Base-by-base conservation (phyloP, 2,888 invertebrate species). In the Drosophila mimica region DNA sequence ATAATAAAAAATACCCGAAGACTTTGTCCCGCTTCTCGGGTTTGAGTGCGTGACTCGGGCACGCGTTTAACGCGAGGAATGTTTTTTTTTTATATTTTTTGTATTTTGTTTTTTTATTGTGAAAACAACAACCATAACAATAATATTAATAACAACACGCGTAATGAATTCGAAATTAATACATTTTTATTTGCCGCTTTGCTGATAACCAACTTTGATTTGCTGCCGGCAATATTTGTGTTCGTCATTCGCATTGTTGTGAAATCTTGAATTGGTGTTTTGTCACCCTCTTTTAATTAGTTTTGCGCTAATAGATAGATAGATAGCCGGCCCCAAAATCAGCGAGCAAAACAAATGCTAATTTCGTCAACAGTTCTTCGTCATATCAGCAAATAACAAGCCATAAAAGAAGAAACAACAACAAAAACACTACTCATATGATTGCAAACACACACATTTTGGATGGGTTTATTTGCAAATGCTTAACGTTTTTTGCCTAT, bases 131-230 rank as follows among this genome's bases (percentile, higher is more conserved):
- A 57, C 8, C 53, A 48, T 25, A 56, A 63, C 31, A 59, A 60
- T 48, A 80, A 66, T 30, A 70, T 65, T 61, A 66, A 78, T 59
- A 70, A 64, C 75, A 75, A 81, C 70, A 78, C 70, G 64, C 67
- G 76, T 88, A 79, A 88, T 84, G 81, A 85, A 88, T 76, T 69
- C 64, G 68, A 76, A 81, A 84, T 84, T 82, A 82, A 80, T 82
- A 87, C 84, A 82, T 80, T 87, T 77, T 77, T 75, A 73, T 70
- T 74, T 78, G 65, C 74, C 62, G 67, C 49, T 68, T 69, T 68
- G 63, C 71, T 80, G 80, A 77, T 74, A 77, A 82, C 70, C 70
- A 82, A 79, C 76, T 73, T 82, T 79, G 79, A 79, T 82, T 81
- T 78, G 69, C 49, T 68, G 76, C 56, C 73, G 60, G 54, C 46